These are phyloP conservation scores for Suillia variegata DNA, from an alignment of 2,888 invertebrate genomes.

Conservation along the genomic window DNA sequence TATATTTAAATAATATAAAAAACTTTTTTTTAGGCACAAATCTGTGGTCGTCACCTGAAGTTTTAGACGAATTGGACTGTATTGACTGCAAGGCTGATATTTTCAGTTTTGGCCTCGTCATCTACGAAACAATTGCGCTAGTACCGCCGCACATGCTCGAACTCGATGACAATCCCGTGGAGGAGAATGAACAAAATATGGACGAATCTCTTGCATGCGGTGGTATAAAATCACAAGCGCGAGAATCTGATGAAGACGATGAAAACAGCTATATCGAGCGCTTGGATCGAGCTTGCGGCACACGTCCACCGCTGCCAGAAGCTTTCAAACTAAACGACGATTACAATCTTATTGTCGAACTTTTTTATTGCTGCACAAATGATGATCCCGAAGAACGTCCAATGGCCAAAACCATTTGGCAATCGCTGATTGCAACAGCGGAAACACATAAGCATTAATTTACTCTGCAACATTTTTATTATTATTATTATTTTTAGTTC, in stretches of 20 bases:
- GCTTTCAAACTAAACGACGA: slow-evolving; percentile 65
- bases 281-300: slow-evolving; percentile 62
- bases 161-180: slow-evolving; percentile 40
- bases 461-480: too few relatives aligned
- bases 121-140: slow-evolving; percentile 83
- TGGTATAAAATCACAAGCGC: slow-evolving; percentile 28
- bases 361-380: slow-evolving; percentile 77
- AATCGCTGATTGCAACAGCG: too few relatives aligned
- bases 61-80: slow-evolving; percentile 65
- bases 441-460: too few relatives aligned
- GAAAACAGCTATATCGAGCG: slow-evolving; percentile 23
- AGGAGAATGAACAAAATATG: slow-evolving; percentile 19
- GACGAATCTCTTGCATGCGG: not conserved
- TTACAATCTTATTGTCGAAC: slow-evolving; percentile 69
- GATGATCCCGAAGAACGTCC: slow-evolving; percentile 66
- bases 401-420: slow-evolving; percentile 63
- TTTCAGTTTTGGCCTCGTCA: slow-evolving; percentile 77
- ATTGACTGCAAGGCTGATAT: slow-evolving; percentile 78
- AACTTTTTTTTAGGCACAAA: slow-evolving; percentile 67
- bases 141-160: slow-evolving; percentile 69
- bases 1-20: not conserved
- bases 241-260: slow-evolving; percentile 39
- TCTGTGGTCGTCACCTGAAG: slow-evolving; percentile 82
- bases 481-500: too few relatives aligned
- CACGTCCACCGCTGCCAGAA: slow-evolving; percentile 72